Conservation (phyloP, 1,140 invertebrate genomes). For the Megathymus violae region DNA sequence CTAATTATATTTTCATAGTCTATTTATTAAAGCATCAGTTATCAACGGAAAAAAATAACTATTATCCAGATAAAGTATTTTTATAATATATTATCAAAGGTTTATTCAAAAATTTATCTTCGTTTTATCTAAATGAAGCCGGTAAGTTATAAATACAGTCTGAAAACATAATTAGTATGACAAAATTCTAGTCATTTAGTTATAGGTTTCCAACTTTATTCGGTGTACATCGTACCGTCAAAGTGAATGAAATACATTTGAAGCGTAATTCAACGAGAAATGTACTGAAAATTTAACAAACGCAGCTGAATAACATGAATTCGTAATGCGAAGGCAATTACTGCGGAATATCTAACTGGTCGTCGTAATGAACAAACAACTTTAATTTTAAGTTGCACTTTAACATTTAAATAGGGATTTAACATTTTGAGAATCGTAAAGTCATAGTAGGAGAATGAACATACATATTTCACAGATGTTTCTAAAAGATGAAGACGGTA, state of each 20-base stretch:
- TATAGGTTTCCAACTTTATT: conserved; percentile 7
- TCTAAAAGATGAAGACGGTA: too few relatives aligned
- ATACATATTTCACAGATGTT: too few relatives aligned
- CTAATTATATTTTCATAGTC: too few relatives aligned
- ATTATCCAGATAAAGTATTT: too few relatives aligned
- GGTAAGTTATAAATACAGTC: conserved; percentile 10
- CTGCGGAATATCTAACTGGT: conserved; percentile 20
- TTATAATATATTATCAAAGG: too few relatives aligned
- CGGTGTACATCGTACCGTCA: conserved; percentile 10
- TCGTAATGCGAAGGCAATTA: conserved; percentile 23
- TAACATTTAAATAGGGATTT: conserved; percentile 14
- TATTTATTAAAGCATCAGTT: too few relatives aligned
- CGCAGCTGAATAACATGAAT: conserved; percentile 26
- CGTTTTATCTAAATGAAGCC: conserved; percentile 20
- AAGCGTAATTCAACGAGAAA: conserved; percentile 16
- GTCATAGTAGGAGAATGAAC: too few relatives aligned
- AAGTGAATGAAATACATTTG: conserved; percentile 16
- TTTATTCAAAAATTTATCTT: not conserved
- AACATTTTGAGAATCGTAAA: too few relatives aligned
- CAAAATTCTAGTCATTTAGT: conserved; percentile 13
- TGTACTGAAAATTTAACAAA: conserved; percentile 29
- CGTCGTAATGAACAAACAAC: conserved; percentile 31
- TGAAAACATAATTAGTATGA: conserved; percentile 16
- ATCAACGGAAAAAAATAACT: too few relatives aligned
- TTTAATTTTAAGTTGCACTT: conserved; percentile 24